Evolutionary conservation across 2,113 vertebrate genomes (phyloP).

Genomic region (Sapayoa aenigma): DNA sequence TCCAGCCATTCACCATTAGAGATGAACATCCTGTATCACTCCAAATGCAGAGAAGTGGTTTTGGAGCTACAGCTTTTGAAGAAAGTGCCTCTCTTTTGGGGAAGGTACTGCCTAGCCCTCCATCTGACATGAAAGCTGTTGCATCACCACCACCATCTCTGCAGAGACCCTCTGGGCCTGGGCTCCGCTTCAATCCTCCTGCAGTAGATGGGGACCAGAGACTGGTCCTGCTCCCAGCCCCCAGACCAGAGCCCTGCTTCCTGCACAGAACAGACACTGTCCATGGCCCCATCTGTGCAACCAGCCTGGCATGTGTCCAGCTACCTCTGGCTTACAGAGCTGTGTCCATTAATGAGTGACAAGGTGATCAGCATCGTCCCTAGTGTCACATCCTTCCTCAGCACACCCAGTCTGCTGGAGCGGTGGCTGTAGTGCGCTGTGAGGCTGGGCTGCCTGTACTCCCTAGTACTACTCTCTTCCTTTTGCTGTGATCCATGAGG

Average conservation of each 20-base stretch:
- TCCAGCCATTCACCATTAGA: not conserved
- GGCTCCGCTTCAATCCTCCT: not conserved
- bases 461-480: not conserved
- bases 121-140: not conserved
- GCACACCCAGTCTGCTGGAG: not conserved
- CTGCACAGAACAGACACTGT: not conserved
- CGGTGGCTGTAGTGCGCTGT: rapidly evolving
- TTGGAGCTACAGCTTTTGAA: not conserved
- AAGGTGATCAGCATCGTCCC: not conserved
- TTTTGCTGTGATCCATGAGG: not conserved
- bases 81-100: not conserved
- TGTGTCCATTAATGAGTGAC: not conserved
- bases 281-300: rapidly evolving
- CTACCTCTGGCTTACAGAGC: not conserved
- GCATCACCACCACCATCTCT: rapidly evolving
- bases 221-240: too few relatives aligned
- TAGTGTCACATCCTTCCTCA: not conserved
- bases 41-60: rapidly evolving
- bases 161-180: not conserved
- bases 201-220: not conserved
- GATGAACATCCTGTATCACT: not conserved
- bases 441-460: not conserved
- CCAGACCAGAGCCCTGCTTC: not conserved
- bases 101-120: not conserved
- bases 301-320: not conserved